Evolutionary conservation across 2,888 invertebrate genomes (phyloP).

Genomic region (Cacoxenus indagator): DNA sequence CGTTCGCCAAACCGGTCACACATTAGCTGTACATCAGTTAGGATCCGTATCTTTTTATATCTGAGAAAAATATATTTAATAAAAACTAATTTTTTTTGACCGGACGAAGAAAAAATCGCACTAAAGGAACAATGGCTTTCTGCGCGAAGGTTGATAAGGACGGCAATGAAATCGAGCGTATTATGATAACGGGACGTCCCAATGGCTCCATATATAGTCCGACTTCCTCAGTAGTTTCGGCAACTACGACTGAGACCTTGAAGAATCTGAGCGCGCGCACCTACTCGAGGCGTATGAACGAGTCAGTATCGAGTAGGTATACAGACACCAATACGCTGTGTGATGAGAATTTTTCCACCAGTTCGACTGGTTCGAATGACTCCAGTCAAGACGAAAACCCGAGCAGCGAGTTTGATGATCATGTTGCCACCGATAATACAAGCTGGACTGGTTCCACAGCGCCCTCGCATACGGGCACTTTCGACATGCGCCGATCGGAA

Average conservation of each 20-base stretch:
- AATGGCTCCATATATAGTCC: slow-evolving; percentile 17
- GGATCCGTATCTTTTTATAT: too few species aligned
- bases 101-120: too few species aligned
- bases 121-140: slow-evolving; percentile 48
- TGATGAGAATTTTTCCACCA: not conserved
- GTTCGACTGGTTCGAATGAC: slow-evolving; percentile 19
- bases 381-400: slow-evolving; percentile 33
- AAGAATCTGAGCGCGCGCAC: slow-evolving; percentile 41
- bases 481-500: slow-evolving; percentile 32
- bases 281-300: too few species aligned
- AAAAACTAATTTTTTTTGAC: too few species aligned
- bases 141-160: slow-evolving; percentile 49
- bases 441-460: slow-evolving; percentile 29
- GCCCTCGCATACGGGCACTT: not conserved
- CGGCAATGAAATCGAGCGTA: slow-evolving; percentile 43
- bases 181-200: not conserved
- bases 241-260: slow-evolving; percentile 23
- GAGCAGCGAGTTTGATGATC: slow-evolving; percentile 24
- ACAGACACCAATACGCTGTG: not conserved
- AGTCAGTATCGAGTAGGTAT: not conserved
- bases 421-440: not conserved
- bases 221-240: not conserved
- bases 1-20: too few species aligned
- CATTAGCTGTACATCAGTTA: too few species aligned
- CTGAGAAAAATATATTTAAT: too few species aligned